Conservation (phyloP, 2,888 invertebrate genomes). For the Coenonympha glycerion region DNA sequence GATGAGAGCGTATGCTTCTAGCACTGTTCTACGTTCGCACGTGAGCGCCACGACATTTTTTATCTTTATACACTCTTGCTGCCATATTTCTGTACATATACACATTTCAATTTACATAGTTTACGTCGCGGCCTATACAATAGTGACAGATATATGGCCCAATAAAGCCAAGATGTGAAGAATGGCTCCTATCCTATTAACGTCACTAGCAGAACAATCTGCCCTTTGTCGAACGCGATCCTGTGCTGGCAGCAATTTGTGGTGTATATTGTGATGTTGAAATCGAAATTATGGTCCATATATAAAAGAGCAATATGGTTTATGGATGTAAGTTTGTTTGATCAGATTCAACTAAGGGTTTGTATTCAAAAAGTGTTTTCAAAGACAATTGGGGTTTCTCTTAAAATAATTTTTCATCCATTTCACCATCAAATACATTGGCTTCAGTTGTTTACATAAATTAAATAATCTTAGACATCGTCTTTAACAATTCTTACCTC, state of each 20-base stretch:
- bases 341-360: too few species aligned
- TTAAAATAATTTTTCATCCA: too few species aligned
- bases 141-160: conserved; percentile 51
- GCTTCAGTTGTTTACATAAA: too few species aligned
- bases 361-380: too few species aligned
- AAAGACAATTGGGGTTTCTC: too few species aligned
- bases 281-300: conserved; percentile 6
- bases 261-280: conserved; percentile 29
- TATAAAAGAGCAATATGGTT: conserved; percentile 25
- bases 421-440: too few species aligned
- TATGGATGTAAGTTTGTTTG: neutral
- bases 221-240: conserved; percentile 46
- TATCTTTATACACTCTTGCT: too few species aligned
- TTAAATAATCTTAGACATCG: too few species aligned
- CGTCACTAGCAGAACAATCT: conserved; percentile 60
- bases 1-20: too few species aligned
- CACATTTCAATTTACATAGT: neutral
- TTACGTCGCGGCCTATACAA: conserved; percentile 31
- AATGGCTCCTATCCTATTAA: conserved; percentile 63
- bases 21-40: too few species aligned
- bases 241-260: conserved; percentile 59
- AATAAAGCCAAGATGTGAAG: conserved; percentile 62
- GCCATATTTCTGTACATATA: neutral
- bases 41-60: too few species aligned
- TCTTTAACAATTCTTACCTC: too few species aligned